A percentile compares a stretch with the other conserved stretches of the same genome.
phyloP scores from a whole-genome alignment of 2,113 vertebrate species.

The Cercopithecus mona region DNA sequence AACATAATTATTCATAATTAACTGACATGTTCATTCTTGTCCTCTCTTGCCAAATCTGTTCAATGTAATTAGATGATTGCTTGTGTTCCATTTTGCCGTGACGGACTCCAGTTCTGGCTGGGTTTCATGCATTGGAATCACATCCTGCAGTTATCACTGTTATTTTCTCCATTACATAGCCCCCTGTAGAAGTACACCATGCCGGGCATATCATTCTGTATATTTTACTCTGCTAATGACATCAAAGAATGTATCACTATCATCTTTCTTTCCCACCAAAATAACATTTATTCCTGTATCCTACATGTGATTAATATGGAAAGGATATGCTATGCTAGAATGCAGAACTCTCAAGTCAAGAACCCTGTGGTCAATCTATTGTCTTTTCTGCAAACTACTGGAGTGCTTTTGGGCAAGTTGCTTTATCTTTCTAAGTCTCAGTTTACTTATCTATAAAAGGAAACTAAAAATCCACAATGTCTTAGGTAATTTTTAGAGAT shows the following conservation, averaged over 20 bases:
- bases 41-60: background rate
- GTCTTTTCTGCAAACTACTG: background rate
- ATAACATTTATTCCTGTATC: fast-evolving
- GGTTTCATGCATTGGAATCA: background rate
- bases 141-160: background rate
- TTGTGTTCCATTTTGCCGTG: background rate
- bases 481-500: background rate
- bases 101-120: background rate
- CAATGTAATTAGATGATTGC: background rate
- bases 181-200: background rate
- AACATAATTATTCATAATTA: background rate
- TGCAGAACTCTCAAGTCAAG: background rate
- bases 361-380: background rate
- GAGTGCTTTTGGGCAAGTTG: background rate
- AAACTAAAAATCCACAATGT: background rate
- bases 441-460: background rate
- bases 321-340: too few species aligned
- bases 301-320: background rate
- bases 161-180: background rate
- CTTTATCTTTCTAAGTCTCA: background rate
- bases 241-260: background rate
- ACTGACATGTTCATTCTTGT: background rate
- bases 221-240: background rate
- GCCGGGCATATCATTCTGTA: background rate
- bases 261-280: background rate